Base-by-base conservation (phyloP, 1,140 invertebrate genomes). In the Dreissena rostriformis region DNA sequence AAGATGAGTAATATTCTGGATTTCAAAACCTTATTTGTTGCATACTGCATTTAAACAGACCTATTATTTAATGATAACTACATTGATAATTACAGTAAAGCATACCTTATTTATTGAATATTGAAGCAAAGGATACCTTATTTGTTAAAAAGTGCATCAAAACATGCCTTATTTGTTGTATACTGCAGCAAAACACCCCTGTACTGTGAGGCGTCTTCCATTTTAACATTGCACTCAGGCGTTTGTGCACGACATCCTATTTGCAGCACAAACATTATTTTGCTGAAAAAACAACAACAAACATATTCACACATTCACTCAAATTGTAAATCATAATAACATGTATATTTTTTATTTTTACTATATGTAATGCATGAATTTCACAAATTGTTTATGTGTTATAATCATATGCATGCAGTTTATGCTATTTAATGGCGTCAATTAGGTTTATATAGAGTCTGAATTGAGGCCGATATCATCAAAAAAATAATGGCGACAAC, bases 221-320 rank as follows among this genome's bases (percentile, higher is more conserved):
- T 82, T 22, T 92, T 88, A 12, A 94, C 90, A 76, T 93, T 93
- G 88, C 94, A 94, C 0, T 91, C 90, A 24, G 88, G 82, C n/a
- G 91, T 93, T 72, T 93, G 92, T 71, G 91, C 91, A 28, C 88
- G 86, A 75, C 92, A 94, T 17, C 94, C 94, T 78, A 94, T 94
- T 82, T 94, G 92, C 49, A 94, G 82, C n/a, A 94, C 94, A 91
- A 94, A 94, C 88, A 94, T 93, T 73, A 94, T 87, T 86, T 94
- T 94, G 63, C 93, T 94, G 88, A 6, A 89, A 88, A 74, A 77
- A 72, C 57, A 61, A n/a, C 12, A 57, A 19, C 12, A 57, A 57
- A 19, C 12, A 57, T 57, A n/a, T 19, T 61, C 17, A 61, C 17
- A 19, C 17, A 19, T 19, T 61, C 4, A 19, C 22, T 19, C 57